Conservation (phyloP, 2,888 invertebrate genomes). For the Nemurella pictetii region DNA sequence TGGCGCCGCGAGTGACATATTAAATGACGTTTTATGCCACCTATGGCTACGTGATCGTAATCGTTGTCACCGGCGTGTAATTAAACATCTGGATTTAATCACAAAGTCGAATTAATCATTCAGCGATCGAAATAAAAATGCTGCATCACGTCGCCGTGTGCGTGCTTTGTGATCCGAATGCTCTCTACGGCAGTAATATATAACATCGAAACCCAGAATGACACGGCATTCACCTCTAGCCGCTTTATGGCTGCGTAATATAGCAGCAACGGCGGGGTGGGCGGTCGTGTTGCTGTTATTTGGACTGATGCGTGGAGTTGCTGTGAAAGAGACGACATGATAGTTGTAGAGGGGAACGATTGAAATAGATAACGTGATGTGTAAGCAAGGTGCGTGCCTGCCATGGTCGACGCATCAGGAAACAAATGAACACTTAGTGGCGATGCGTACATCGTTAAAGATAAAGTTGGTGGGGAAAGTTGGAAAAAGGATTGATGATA, state of each 20-base stretch:
- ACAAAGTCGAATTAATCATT: slow-evolving; percentile 25
- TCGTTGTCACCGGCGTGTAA: neutral
- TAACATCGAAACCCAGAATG: neutral
- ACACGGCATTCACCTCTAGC: too few species aligned
- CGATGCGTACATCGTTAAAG: too few species aligned
- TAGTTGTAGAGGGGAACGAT: neutral
- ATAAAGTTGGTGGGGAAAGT: too few species aligned
- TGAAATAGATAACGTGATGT: slow-evolving; percentile 6
- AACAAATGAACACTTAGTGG: neutral
- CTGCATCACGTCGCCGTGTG: neutral
- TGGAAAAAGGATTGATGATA: too few species aligned
- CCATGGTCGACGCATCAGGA: neutral
- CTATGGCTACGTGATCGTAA: neutral
- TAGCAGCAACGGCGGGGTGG: neutral
- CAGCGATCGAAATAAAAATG: neutral
- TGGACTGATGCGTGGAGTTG: neutral
- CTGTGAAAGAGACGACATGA: neutral
- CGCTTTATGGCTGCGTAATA: neutral
- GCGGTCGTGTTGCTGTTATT: neutral
- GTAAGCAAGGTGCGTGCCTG: neutral
- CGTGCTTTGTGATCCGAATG: neutral
- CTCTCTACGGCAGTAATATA: neutral
- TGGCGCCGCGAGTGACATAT: too few species aligned
- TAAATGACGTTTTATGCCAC: neutral
- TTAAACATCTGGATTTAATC: slow-evolving; percentile 2